Evolutionary conservation across 1,140 invertebrate species (phyloP), one percentile per base, ranked within the genome.

Genomic region (Riptortus pedestris): DNA sequence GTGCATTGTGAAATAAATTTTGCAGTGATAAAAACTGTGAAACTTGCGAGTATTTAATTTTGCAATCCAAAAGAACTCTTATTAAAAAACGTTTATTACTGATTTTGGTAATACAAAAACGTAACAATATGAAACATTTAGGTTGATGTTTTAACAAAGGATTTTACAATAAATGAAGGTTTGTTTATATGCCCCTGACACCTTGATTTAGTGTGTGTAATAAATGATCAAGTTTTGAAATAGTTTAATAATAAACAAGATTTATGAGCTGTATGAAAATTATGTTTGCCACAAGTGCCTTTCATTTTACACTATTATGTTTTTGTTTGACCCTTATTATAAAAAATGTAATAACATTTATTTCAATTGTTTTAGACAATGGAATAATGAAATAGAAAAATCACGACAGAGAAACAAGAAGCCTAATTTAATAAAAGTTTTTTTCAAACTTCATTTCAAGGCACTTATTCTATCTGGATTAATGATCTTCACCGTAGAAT

Each of bases 341-440:
- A 38, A 38, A 38, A 5, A 38, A 38, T 38, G 5, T 7, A 38
- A 38, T 5, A 7, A 38, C 31, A 38, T 7, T 7, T 38, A 38
- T 38, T 38, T 7, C 5, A 7, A 14, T 38, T 7, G 31, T 63
- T 62, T 38, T 58, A 72, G 71, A 26, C 43, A 24, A 26, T 72
- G 71, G 71, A 69, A 65, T 12, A 26, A 64, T 55, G 71, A 72
- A 69, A 33, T 65, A 67, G 51, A 72, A 69, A 69, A 71, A 69
- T 67, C 67, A 43, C 57, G 72, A 70, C 63, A 71, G 68, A 9
- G 72, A 65, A 66, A 73, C 5, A 65, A 63, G 38, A 47, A 75
- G 57, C 81, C 82, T 2, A 83, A 79, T 67, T 70, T 84, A 26
- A 43, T 78, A 7, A 74, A 75, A 66, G 78, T 79, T 28, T 71